phyloP scores from a whole-genome alignment of 2,113 vertebrate genomes.

The Hylia prasina region DNA sequence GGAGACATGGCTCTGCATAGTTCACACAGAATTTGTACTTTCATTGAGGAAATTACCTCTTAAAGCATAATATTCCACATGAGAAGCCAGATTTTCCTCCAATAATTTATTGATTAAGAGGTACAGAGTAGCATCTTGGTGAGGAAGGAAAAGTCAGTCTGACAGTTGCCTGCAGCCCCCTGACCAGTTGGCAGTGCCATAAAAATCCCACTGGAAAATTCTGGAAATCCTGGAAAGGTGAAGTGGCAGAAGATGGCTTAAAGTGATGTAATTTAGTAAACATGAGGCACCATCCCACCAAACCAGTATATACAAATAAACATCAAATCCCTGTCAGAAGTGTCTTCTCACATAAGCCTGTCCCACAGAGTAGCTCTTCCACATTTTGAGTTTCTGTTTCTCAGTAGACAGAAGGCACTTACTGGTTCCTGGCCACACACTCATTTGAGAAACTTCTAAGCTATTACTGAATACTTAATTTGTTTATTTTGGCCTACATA shows the following conservation, averaged over 20 bases:
- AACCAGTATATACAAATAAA: background rate
- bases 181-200: accelerated
- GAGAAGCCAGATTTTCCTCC: background rate
- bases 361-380: background rate
- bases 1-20: background rate
- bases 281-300: background rate
- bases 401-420: background rate
- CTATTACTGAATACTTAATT: background rate
- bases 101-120: background rate
- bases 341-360: background rate
- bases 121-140: background rate
- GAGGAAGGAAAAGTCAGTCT: background rate
- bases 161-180: background rate
- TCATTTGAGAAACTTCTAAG: background rate
- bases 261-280: background rate
- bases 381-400: background rate
- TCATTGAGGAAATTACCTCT: background rate
- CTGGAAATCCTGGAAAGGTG: background rate
- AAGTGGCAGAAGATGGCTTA: background rate
- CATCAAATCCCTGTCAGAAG: background rate
- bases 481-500: background rate
- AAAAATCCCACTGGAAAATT: background rate
- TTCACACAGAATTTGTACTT: background rate
- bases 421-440: background rate
- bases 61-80: background rate